Evolutionary conservation across 2,888 invertebrate species (phyloP).

Genomic region (Drosophila mettleri): DNA sequence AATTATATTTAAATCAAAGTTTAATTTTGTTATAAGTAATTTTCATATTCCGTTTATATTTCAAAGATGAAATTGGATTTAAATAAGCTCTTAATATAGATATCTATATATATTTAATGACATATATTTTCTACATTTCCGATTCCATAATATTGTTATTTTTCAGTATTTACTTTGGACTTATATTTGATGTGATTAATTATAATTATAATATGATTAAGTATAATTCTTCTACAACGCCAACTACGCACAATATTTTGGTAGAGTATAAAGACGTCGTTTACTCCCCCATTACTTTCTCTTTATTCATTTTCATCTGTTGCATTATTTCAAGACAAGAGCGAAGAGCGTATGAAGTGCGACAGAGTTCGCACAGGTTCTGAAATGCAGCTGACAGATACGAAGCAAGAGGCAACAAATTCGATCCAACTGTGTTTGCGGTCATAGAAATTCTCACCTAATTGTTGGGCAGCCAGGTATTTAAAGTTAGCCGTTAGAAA

Average conservation of each 20-base stretch:
- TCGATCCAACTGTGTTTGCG: constrained; percentile 33
- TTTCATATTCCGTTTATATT: constrained; percentile 1
- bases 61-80: not conserved
- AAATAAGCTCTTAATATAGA: not conserved
- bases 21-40: not conserved
- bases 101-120: not conserved
- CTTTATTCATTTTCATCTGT: constrained; percentile 16
- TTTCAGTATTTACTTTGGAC: not conserved
- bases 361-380: constrained; percentile 73
- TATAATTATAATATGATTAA: no score
- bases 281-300: not conserved
- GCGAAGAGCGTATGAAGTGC: constrained; percentile 51
- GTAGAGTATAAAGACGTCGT: constrained; percentile 18
- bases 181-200: no score
- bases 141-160: not conserved
- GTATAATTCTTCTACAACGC: no score
- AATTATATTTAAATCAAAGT: not conserved
- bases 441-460: constrained; percentile 66
- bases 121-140: not conserved
- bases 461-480: constrained; percentile 68
- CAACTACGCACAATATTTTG: no score
- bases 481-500: constrained; percentile 53
- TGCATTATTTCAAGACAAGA: constrained; percentile 4
- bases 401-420: constrained; percentile 53
- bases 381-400: constrained; percentile 62